Evolutionary conservation across 2,888 invertebrate genomes (phyloP).

Genomic region (Metacarcinus magister): DNA sequence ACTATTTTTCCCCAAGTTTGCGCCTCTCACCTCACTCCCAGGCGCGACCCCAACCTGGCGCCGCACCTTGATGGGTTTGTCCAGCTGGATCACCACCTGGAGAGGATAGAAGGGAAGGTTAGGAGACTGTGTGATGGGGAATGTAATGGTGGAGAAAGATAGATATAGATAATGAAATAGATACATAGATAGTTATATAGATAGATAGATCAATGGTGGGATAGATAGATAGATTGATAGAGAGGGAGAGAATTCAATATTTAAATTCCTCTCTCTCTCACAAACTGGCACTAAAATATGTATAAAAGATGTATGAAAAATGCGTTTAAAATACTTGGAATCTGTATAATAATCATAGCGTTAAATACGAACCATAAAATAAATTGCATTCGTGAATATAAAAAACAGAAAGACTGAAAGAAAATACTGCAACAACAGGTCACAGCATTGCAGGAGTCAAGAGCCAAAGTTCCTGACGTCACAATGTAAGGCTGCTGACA

Average conservation of each 20-base stretch:
- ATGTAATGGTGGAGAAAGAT: background rate
- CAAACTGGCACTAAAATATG: background rate
- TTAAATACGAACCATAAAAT: too few relatives aligned
- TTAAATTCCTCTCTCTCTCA: background rate
- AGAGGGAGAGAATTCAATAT: too few relatives aligned
- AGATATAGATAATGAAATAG: background rate
- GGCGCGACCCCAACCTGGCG: slow-evolving; percentile 38
- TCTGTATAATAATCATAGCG: too few relatives aligned
- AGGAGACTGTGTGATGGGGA: background rate
- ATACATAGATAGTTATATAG: background rate
- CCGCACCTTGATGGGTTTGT: slow-evolving; percentile 62
- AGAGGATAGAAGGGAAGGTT: background rate
- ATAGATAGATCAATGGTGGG: background rate
- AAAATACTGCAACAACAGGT: too few relatives aligned
- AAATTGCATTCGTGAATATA: too few relatives aligned
- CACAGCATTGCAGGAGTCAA: too few relatives aligned
- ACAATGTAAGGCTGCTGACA: too few relatives aligned
- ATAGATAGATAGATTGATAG: background rate
- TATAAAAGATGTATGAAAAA: background rate
- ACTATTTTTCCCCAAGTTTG: background rate
- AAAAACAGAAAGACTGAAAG: too few relatives aligned
- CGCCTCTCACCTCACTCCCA: background rate
- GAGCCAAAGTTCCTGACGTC: too few relatives aligned
- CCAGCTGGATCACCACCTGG: slow-evolving; percentile 65
- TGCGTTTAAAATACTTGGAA: too few relatives aligned